phyloP scores from a whole-genome alignment of 2,797 vertebrate genomes.

The Sitta carolinensis region DNA sequence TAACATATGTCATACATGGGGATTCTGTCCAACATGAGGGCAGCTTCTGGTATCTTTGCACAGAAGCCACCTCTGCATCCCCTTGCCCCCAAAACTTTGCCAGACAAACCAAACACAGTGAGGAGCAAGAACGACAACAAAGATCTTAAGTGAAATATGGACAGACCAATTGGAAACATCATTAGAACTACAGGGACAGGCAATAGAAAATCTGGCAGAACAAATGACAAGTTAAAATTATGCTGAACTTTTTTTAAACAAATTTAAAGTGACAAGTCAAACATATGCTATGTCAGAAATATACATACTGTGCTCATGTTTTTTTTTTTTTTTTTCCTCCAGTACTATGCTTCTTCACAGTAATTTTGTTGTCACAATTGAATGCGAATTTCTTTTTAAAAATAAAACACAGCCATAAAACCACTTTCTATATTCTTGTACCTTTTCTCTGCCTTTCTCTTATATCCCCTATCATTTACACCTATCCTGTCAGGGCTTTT shows the following conservation, averaged over 20 bases:
- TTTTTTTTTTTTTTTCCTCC: neutral
- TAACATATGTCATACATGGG: no score
- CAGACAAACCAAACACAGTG: neutral
- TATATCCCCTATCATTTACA: neutral
- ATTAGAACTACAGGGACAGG: neutral
- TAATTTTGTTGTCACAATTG: neutral
- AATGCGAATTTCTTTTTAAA: neutral
- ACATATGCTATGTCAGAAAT: slow-evolving; percentile 29
- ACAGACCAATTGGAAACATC: neutral
- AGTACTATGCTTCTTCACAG: neutral
- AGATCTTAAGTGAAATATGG: neutral
- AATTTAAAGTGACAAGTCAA: slow-evolving; percentile 14
- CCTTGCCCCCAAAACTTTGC: neutral
- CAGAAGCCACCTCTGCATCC: neutral
- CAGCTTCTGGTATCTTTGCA: neutral
- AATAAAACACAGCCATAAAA: neutral
- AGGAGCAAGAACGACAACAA: neutral
- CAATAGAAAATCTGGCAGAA: neutral
- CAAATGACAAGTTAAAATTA: slow-evolving; percentile 16
- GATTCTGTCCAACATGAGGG: neutral
- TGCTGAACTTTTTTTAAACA: neutral
- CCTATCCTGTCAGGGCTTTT: neutral
- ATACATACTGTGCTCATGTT: neutral
- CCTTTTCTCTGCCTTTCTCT: neutral
- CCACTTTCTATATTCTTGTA: neutral